Percentiles rank a stretch among this genome's conserved stretches.
These are phyloP conservation scores for Eilema griseolum DNA, from an alignment of 2,888 invertebrate genomes.

Conservation along the genomic window DNA sequence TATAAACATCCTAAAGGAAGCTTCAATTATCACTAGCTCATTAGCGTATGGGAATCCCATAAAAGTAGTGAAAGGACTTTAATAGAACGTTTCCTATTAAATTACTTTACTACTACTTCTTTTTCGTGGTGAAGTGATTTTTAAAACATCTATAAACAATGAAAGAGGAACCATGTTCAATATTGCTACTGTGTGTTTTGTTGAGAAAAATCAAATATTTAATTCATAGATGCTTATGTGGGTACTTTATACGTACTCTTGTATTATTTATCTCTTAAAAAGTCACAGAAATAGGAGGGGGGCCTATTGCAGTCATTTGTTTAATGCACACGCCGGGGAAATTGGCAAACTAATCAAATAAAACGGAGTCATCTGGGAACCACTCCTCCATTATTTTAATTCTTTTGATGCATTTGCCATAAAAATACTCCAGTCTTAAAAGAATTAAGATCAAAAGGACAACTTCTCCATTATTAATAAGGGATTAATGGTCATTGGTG, in stretches of 20 bases:
- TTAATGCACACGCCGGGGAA: too few relatives aligned
- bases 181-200: not conserved
- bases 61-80: constrained; percentile 61
- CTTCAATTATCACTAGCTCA: constrained; percentile 73
- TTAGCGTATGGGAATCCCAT: constrained; percentile 70
- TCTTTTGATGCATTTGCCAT: too few relatives aligned
- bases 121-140: constrained; percentile 13
- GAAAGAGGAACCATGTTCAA: not conserved
- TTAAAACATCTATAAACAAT: constrained; percentile 6
- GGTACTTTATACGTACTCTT: too few relatives aligned
- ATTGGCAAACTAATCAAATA: too few relatives aligned
- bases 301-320: too few relatives aligned
- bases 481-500: not conserved
- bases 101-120: constrained; percentile 28
- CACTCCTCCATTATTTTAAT: too few relatives aligned
- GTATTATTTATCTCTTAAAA: too few relatives aligned
- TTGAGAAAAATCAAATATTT: not conserved
- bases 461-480: too few relatives aligned
- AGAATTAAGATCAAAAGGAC: too few relatives aligned
- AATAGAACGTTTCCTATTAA: constrained; percentile 54
- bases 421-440: too few relatives aligned
- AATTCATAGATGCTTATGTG: not conserved
- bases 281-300: too few relatives aligned
- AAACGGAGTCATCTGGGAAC: too few relatives aligned
- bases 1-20: constrained; percentile 63